These are phyloP conservation scores for Loripinus fragilis DNA, from an alignment of 2,888 invertebrate species.

Conservation along the genomic window DNA sequence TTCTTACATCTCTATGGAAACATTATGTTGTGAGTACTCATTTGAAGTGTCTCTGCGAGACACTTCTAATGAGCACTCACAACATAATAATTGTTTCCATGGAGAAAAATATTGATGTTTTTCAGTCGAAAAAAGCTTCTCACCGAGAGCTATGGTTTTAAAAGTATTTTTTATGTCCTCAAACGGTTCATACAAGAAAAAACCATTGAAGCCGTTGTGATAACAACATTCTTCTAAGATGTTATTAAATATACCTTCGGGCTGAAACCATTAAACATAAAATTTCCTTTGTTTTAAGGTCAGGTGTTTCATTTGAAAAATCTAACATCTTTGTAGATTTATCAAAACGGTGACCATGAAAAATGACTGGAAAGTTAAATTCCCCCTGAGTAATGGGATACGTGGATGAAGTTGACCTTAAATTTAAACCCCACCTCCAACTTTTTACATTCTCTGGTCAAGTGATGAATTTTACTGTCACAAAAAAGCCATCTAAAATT, in stretches of 20 bases:
- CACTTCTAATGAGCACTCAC: too few relatives aligned
- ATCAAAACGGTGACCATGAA: constrained; percentile 11
- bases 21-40: too few relatives aligned
- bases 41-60: too few relatives aligned
- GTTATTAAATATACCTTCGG: constrained; percentile 10
- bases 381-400: constrained; percentile 43
- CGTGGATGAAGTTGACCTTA: constrained; percentile 36
- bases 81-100: too few relatives aligned
- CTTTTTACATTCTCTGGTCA: constrained; percentile 9
- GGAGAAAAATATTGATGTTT: too few relatives aligned
- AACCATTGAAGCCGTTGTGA: not conserved
- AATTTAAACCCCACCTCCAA: constrained; percentile 36
- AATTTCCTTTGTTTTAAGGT: constrained; percentile 11
- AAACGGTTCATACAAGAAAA: constrained; percentile 4
- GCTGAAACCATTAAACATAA: constrained; percentile 6
- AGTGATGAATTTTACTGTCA: constrained; percentile 54
- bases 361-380: not conserved
- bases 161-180: constrained; percentile 1
- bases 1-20: too few relatives aligned
- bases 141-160: not conserved
- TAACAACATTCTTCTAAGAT: not conserved
- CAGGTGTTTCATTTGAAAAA: constrained; percentile 16
- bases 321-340: constrained; percentile 3
- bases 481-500: constrained; percentile 48
- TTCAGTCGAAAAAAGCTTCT: too few relatives aligned